Evolutionary conservation across 1,140 invertebrate genomes (phyloP).

Genomic region (Pseudomyrmex concolor): DNA sequence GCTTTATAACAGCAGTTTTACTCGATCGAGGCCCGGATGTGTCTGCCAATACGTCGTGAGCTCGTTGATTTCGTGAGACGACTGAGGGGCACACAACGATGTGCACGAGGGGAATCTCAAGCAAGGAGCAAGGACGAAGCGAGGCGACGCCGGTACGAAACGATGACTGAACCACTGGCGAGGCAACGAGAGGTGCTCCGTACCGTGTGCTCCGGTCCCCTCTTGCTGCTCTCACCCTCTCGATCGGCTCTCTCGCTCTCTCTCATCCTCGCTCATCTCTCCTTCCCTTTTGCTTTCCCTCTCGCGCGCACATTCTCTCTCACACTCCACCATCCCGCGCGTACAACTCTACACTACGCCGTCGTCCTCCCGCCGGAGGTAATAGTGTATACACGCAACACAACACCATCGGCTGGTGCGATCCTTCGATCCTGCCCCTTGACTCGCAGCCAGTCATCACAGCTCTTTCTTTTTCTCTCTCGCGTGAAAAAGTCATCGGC

Average conservation of each 20-base stretch:
- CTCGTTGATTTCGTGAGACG: slow-evolving; percentile 68
- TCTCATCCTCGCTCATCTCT: not conserved
- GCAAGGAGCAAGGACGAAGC: slow-evolving; percentile 43
- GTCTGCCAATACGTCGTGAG: slow-evolving; percentile 31
- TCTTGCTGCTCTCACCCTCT: slow-evolving; percentile 59
- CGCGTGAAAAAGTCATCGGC: not conserved
- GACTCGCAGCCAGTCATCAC: not conserved
- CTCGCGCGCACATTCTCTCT: slow-evolving; percentile 13
- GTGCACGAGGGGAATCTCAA: slow-evolving; percentile 58
- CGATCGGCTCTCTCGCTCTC: slow-evolving; percentile 27
- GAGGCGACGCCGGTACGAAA: slow-evolving; percentile 73
- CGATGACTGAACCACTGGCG: slow-evolving; percentile 75
- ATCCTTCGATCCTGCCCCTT: slow-evolving; percentile 75
- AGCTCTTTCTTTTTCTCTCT: not conserved
- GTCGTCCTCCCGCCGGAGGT: slow-evolving; percentile 32
- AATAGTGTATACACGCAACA: slow-evolving; percentile 59
- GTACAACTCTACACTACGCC: slow-evolving; percentile 46
- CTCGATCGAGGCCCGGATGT: slow-evolving; percentile 20
- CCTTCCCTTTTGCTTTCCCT: slow-evolving; percentile 20
- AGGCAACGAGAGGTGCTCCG: slow-evolving; percentile 72
- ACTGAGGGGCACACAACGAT: slow-evolving; percentile 65
- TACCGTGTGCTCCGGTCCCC: slow-evolving; percentile 60
- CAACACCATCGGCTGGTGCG: slow-evolving; percentile 32
- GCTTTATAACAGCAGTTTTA: slow-evolving; percentile 22
- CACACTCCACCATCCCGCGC: not conserved